A percentile compares a stretch with the other conserved stretches of the same genome.
These are phyloP conservation scores for Diploscapter pachys DNA, from an alignment of 1,140 invertebrate genomes.

Conservation along the genomic window DNA sequence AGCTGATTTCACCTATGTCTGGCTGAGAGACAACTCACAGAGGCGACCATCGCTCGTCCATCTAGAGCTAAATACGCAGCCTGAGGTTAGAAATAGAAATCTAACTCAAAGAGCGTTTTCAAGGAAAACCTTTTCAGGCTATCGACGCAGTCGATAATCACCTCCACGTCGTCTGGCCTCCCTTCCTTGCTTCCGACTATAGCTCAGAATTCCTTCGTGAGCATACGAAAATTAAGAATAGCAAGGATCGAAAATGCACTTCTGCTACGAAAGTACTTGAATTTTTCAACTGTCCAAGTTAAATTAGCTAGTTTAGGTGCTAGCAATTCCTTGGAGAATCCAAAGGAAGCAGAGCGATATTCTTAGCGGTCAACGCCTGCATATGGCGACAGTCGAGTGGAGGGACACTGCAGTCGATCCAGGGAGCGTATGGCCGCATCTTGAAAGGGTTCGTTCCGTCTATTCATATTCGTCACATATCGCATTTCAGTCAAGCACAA, in stretches of 20 bases:
- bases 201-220: conserved; percentile 33
- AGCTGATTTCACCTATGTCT: conserved; percentile 36
- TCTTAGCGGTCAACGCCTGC: background rate
- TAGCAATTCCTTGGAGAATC: background rate
- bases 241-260: background rate
- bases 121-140: background rate
- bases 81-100: conserved; percentile 1
- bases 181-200: conserved; percentile 26
- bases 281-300: background rate
- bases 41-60: conserved; percentile 30
- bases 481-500: background rate
- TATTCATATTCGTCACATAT: no score
- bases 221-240: conserved; percentile 19
- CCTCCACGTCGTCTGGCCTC: conserved; percentile 29
- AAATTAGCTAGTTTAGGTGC: background rate
- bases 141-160: conserved; percentile 17
- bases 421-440: conserved; percentile 27
- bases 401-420: conserved; percentile 12
- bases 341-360: background rate
- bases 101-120: no score
- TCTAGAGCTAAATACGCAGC: conserved; percentile 23
- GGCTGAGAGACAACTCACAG: conserved; percentile 32
- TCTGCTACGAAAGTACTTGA: background rate
- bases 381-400: conserved; percentile 28
- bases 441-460: conserved; percentile 15